phyloP scores from a whole-genome alignment of 2,797 vertebrate genomes.

The Antrozous pallidus region DNA sequence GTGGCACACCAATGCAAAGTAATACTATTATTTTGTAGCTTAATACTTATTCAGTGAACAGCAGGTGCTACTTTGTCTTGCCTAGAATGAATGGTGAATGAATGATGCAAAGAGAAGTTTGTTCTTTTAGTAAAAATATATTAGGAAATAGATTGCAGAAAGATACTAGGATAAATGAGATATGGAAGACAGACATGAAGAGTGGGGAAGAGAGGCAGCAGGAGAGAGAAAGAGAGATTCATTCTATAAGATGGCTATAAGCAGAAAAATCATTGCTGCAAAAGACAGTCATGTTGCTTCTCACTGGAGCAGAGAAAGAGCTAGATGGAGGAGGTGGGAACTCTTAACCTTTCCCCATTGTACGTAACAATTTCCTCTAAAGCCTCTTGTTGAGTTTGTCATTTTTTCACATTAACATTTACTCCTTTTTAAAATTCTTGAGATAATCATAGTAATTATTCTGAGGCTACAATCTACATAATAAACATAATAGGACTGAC shows the following conservation, averaged over 20 bases:
- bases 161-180: neutral
- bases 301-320: neutral
- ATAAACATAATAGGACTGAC: conserved; percentile 33
- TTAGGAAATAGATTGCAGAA: neutral
- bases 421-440: conserved; percentile 58
- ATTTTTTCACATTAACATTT: conserved; percentile 46
- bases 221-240: neutral
- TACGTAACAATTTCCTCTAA: neutral
- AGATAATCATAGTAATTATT: conserved; percentile 57
- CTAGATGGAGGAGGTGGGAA: neutral
- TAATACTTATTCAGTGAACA: neutral
- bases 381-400: conserved; percentile 7
- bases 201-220: neutral
- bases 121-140: too few species aligned
- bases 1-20: neutral
- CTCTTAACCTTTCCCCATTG: neutral
- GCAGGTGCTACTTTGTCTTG: neutral
- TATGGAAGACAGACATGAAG: neutral
- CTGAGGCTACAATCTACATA: conserved; percentile 40
- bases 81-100: neutral
- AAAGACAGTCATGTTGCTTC: neutral
- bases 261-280: neutral
- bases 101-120: neutral
- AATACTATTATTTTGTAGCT: neutral
- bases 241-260: neutral